A percentile compares a stretch with the other conserved stretches of the same genome.
phyloP scores from a whole-genome alignment of 2,888 invertebrate genomes.

The Harpagoxenus sublaevis region DNA sequence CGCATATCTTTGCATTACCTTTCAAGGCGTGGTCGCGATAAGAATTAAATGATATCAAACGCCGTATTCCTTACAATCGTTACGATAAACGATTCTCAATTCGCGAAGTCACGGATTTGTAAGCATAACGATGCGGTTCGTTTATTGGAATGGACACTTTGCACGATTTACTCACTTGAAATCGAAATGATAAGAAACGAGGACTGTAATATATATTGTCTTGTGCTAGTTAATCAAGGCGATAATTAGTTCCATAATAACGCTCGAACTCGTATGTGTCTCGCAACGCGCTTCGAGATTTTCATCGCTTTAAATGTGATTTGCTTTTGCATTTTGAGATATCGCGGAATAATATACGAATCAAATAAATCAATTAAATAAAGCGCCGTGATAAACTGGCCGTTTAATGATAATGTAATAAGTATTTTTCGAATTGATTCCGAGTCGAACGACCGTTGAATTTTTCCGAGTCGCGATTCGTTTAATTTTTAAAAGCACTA shows the following conservation, averaged over 20 bases:
- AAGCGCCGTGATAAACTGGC: not conserved
- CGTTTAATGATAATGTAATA: not conserved
- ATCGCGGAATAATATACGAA: not conserved
- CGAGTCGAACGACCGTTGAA: too few species aligned
- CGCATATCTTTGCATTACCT: not conserved
- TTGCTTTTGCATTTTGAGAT: not conserved
- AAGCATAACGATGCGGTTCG: not conserved
- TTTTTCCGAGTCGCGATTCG: not conserved
- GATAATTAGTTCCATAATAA: not conserved
- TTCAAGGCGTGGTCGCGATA: not conserved
- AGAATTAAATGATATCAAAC: not conserved
- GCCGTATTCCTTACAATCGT: not conserved
- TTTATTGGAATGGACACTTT: not conserved
- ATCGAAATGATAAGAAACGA: not conserved
- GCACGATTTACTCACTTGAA: not conserved
- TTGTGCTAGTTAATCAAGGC: not conserved
- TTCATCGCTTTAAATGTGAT: not conserved
- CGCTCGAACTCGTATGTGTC: not conserved
- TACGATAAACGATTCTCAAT: not conserved
- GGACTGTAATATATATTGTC: not conserved
- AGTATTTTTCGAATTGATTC: not conserved
- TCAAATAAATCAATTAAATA: not conserved
- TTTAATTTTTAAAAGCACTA: not conserved
- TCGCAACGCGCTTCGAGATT: not conserved
- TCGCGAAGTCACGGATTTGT: not conserved